These are phyloP conservation scores for Danio kyathit DNA, from an alignment of 2,797 vertebrate species.

Conservation along the genomic window DNA sequence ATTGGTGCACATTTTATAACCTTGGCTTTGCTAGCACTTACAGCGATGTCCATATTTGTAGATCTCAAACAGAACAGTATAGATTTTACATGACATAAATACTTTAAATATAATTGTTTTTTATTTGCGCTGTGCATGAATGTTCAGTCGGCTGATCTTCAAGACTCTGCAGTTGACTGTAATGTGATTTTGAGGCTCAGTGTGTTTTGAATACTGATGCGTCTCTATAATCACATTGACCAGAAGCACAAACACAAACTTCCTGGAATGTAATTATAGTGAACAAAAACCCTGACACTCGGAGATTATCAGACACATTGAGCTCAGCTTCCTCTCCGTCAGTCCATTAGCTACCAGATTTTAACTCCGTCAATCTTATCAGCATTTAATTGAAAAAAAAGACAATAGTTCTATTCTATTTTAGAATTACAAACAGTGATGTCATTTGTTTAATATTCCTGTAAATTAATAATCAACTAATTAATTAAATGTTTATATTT, in stretches of 20 bases:
- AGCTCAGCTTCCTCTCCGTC: neutral
- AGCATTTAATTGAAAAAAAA: neutral
- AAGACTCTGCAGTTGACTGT: neutral
- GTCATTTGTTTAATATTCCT: too few relatives aligned
- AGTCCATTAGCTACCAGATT: constrained; percentile 9
- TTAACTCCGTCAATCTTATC: neutral
- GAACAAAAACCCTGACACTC: neutral
- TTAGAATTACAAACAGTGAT: too few relatives aligned
- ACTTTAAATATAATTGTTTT: too few relatives aligned
- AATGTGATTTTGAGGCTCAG: constrained; percentile 22
- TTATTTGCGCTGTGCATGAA: too few relatives aligned
- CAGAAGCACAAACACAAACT: constrained; percentile 17
- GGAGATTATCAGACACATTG: constrained; percentile 36
- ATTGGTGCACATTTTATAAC: too few relatives aligned
- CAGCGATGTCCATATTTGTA: too few relatives aligned
- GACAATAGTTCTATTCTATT: neutral
- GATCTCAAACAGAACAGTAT: too few relatives aligned
- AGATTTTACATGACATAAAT: too few relatives aligned
- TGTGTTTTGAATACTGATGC: constrained; percentile 2
- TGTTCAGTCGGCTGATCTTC: neutral
- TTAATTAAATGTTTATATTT: neutral
- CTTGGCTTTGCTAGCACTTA: too few relatives aligned
- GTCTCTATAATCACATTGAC: constrained; percentile 26
- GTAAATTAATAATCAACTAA: too few relatives aligned
- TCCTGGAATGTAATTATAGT: constrained; percentile 18